Conservation (phyloP, 2,797 vertebrate genomes). For the Pempheris klunzingeri region DNA sequence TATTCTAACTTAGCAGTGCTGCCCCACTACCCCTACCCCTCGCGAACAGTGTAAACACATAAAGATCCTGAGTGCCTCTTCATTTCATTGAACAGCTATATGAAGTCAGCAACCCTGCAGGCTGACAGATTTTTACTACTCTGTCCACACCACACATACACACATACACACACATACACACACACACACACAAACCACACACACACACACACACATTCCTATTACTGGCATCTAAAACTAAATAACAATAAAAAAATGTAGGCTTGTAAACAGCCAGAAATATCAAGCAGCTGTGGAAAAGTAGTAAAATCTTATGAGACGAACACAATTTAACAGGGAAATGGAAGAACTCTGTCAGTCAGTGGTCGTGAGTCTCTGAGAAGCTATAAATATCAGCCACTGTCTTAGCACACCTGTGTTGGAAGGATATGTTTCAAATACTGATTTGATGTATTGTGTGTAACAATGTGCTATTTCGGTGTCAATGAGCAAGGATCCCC, state of each 20-base stretch:
- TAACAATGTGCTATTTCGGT: neutral
- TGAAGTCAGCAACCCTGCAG: conserved; percentile 57
- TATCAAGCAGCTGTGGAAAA: conserved; percentile 56
- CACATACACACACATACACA: conserved; percentile 26
- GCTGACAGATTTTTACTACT: conserved; percentile 56
- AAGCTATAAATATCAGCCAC: conserved; percentile 4
- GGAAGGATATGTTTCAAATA: conserved; percentile 4
- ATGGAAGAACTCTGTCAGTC: conserved; percentile 20
- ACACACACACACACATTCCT: conserved; percentile 28
- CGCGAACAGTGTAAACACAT: conserved; percentile 52
- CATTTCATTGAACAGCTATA: conserved; percentile 54
- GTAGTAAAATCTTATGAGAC: conserved; percentile 43
- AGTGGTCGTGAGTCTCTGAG: neutral
- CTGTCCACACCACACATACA: conserved; percentile 11
- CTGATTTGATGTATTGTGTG: neutral
- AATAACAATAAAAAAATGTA: conserved; percentile 36
- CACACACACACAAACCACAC: conserved; percentile 26
- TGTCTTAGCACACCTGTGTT: conserved; percentile 6
- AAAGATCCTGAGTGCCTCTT: conserved; percentile 48
- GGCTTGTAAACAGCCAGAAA: conserved; percentile 60
- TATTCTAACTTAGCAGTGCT: conserved; percentile 20
- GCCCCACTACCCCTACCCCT: conserved; percentile 21
- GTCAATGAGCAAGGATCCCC: neutral
- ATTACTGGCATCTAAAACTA: conserved; percentile 43
- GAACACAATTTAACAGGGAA: conserved; percentile 37